A percentile compares a stretch with the other conserved stretches of the same genome.
Evolutionary conservation across 2,113 vertebrate genomes (phyloP).

Genomic region (Alligator sinensis): DNA sequence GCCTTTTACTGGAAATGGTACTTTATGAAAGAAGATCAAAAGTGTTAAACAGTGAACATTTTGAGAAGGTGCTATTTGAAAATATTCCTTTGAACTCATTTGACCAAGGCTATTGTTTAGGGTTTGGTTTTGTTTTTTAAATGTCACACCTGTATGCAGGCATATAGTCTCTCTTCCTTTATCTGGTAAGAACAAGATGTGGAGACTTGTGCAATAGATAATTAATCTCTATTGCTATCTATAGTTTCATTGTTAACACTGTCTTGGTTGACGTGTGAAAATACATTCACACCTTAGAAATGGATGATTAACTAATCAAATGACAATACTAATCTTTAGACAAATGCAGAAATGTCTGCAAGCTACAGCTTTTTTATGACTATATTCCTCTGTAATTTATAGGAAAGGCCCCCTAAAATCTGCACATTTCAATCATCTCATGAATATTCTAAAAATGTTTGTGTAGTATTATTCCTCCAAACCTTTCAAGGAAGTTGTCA

Average conservation of each 20-base stretch:
- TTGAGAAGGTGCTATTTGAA: conserved; percentile 63
- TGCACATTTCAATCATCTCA: conserved; percentile 33
- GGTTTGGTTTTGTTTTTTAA: conserved; percentile 38
- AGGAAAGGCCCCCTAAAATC: conserved; percentile 49
- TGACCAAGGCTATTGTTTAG: conserved; percentile 64
- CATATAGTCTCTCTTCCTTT: conserved; percentile 73
- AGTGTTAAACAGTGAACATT: conserved; percentile 57
- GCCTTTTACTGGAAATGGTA: conserved; percentile 45
- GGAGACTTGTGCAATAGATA: conserved; percentile 81
- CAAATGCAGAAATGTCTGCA: conserved; percentile 78
- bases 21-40: conserved; percentile 75
- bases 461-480: conserved; percentile 48
- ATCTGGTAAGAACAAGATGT: conserved; percentile 80
- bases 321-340: conserved; percentile 81
- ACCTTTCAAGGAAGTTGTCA: conserved; percentile 15
- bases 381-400: conserved; percentile 52
- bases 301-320: conserved; percentile 85
- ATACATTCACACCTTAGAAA: conserved; percentile 85
- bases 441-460: conserved; percentile 57
- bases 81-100: conserved; percentile 74
- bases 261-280: conserved; percentile 84
- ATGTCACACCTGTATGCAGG: conserved; percentile 81
- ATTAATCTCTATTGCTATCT: conserved; percentile 88
- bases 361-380: conserved; percentile 67
- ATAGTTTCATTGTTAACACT: conserved; percentile 87